Evolutionary conservation across 53 echinoderm and acorn worm genomes (phyloP).

Genomic region (Mesocentrotus franciscanus): DNA sequence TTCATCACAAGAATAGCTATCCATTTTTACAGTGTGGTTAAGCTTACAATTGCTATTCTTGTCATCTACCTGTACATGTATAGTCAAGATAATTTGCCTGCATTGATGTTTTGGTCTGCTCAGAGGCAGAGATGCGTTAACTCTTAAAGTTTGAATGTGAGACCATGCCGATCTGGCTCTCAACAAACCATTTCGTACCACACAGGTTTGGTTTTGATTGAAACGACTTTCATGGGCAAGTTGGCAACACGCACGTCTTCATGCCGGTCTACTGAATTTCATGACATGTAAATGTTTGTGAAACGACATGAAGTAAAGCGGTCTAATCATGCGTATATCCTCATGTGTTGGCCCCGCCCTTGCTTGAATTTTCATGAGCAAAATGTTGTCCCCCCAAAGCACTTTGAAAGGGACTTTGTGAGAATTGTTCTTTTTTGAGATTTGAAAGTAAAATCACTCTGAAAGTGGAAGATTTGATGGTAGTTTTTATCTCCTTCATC

Average conservation of each 20-base stretch:
- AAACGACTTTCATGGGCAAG: not conserved
- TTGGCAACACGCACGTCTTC: not conserved
- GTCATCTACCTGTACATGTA: too few relatives aligned
- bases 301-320: not conserved
- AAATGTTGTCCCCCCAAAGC: not conserved
- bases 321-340: not conserved
- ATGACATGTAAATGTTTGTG: constrained; percentile 3
- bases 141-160: not conserved
- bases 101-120: not conserved
- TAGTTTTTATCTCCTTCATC: too few relatives aligned
- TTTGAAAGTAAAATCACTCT: too few relatives aligned
- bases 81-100: not conserved
- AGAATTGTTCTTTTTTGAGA: not conserved
- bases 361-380: not conserved
- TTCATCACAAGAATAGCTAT: too few relatives aligned
- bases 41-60: not conserved
- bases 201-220: not conserved
- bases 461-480: too few relatives aligned
- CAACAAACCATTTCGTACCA: not conserved
- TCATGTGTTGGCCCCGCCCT: not conserved
- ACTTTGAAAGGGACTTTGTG: not conserved
- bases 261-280: not conserved
- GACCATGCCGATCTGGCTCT: not conserved
- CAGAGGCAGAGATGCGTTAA: not conserved
- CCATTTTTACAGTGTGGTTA: not conserved